These are phyloP conservation scores for Oreocharis arfaki DNA, from an alignment of 2,113 vertebrate genomes.

Conservation along the genomic window DNA sequence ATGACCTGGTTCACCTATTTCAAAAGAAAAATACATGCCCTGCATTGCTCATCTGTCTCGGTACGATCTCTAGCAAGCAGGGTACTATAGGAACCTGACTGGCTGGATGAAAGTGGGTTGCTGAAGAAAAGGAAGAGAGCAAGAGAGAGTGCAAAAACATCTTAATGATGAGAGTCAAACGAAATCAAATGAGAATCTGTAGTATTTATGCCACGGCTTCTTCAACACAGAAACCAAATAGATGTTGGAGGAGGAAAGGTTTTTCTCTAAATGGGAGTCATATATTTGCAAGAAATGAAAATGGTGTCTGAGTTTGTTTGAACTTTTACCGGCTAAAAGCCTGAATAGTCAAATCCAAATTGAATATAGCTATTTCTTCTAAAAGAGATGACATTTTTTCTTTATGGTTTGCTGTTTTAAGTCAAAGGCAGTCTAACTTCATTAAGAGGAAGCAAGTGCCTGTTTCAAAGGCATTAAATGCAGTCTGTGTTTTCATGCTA, in stretches of 20 bases:
- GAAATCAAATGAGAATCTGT: fast-evolving
- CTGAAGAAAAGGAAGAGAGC: not conserved
- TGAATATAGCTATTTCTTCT: not conserved
- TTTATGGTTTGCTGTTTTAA: not conserved
- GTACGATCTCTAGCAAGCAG: not conserved
- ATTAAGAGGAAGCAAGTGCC: not conserved
- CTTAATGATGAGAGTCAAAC: not conserved
- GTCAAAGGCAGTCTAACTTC: not conserved
- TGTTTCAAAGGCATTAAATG: not conserved
- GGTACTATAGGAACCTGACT: not conserved
- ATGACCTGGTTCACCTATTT: not conserved
- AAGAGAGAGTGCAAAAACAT: not conserved
- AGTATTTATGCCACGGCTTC: not conserved
- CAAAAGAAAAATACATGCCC: not conserved
- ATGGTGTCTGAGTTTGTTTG: not conserved
- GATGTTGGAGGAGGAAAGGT: not conserved
- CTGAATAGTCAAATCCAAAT: not conserved
- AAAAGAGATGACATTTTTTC: not conserved
- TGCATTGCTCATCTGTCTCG: not conserved
- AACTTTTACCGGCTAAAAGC: not conserved
- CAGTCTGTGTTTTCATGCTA: not conserved
- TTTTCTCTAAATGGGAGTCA: not conserved
- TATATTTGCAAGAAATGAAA: not conserved
- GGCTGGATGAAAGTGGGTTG: not conserved
- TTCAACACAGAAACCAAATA: not conserved